These are phyloP conservation scores for Lepidurus arcticus DNA, from an alignment of 1,140 invertebrate genomes.

Conservation along the genomic window DNA sequence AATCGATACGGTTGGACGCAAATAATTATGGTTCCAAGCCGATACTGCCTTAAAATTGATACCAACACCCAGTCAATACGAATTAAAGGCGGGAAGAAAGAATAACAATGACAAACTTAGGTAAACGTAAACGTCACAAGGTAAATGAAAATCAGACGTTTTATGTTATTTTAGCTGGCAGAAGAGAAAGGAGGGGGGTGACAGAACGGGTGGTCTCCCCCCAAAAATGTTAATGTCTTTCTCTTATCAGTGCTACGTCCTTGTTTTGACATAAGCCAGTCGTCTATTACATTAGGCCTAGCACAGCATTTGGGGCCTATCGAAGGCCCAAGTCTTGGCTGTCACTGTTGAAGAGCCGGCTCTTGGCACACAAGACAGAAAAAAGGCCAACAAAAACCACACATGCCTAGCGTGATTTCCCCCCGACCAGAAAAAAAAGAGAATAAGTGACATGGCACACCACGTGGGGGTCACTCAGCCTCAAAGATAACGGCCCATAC, in stretches of 20 bases:
- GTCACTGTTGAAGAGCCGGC: slow-evolving; percentile 17
- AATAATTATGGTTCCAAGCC: no score
- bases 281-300: background rate
- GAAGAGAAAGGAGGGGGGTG: background rate
- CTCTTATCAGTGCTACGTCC: background rate
- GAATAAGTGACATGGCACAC: slow-evolving; percentile 9
- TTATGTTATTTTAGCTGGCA: background rate
- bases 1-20: no score
- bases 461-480: slow-evolving; percentile 20
- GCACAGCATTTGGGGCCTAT: slow-evolving; percentile 2
- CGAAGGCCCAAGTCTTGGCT: background rate
- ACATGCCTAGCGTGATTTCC: slow-evolving; percentile 9
- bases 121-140: no score
- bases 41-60: no score
- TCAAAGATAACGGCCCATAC: background rate
- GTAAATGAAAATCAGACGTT: no score
- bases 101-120: no score
- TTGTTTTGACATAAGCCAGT: slow-evolving; percentile 15
- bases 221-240: background rate
- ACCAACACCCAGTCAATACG: no score
- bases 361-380: slow-evolving; percentile 16
- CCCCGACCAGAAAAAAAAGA: background rate
- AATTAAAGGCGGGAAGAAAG: no score
- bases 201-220: background rate
- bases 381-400: slow-evolving; percentile 1